Base-by-base conservation (phyloP, 1,140 invertebrate species). In the Cyclina sinensis region DNA sequence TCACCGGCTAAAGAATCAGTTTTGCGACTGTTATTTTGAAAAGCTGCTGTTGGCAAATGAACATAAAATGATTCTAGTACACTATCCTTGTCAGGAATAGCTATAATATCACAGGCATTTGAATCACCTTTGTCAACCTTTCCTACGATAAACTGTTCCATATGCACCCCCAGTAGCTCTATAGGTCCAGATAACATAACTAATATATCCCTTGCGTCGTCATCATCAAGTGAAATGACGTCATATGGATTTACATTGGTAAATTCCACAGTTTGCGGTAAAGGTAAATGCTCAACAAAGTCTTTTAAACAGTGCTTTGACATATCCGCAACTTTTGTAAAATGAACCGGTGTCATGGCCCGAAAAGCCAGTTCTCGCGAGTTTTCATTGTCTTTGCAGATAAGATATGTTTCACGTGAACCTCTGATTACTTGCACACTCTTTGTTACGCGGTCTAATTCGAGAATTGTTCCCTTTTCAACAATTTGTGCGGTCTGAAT, bases 201-300 rank as follows among this genome's bases (percentile, higher is more conserved):
- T 30, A 78, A 35, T 16, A 87, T 5, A 32, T 80, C 76, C 16
- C 30, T 51, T 1, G 74, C 76, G n/a, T 87, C 85, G 30, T 79
- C 43, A 51, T 87, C 85, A n/a, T 59, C 54, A 21, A 68, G 54
- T 18, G 74, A 68, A 35, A 87, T 65, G n/a, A 87, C 85, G 32
- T 87, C 73, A 70, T 54, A 51, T 51, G 76, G 74, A 54, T 51
- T 80, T 16, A 48, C 48, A 30, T 68, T 30, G 9, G 68, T 0
- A 48, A 79, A 79, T 78, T 87, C 85, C 5, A 87, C 85, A 21
- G 27, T 46, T 35, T 87, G 74, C 30, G 85, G 85, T 54, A 87
- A 24, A 24, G 59, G 35, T 54, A 87, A 27, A 35, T 62, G 85
- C 21, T 87, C 85, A 21, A 87, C 46, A 48, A 87, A 87, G 27